A percentile compares a stretch with the other conserved stretches of the same genome.
These are phyloP conservation scores for Bombus polaris DNA, from an alignment of 1,140 invertebrate species.

Conservation along the genomic window DNA sequence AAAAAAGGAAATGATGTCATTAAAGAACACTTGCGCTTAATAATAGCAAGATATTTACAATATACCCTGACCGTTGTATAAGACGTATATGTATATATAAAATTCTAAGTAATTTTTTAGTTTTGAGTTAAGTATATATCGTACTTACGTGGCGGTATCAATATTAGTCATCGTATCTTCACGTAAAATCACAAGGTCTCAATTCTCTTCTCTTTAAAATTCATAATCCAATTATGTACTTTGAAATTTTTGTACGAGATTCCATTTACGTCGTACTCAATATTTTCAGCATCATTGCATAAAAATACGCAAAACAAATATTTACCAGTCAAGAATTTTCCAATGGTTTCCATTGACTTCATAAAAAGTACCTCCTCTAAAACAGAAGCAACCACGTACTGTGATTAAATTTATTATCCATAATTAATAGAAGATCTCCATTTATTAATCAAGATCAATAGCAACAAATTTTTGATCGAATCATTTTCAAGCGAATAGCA, in stretches of 20 bases:
- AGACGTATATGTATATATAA: not conserved
- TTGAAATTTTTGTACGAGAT: not conserved
- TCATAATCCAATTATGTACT: not conserved
- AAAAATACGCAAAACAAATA: not conserved
- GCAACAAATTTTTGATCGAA: not conserved
- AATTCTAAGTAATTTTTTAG: not conserved
- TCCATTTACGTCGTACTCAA: not conserved
- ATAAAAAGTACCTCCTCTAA: not conserved
- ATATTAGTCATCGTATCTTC: not conserved
- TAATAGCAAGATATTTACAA: not conserved
- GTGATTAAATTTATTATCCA: not conserved
- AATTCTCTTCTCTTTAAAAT: not conserved
- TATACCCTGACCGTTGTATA: too few species aligned
- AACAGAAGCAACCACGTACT: not conserved
- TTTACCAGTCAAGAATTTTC: not conserved
- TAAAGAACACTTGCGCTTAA: slow-evolving; percentile 11
- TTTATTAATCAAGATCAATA: not conserved
- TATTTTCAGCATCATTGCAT: not conserved
- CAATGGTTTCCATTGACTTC: too few species aligned
- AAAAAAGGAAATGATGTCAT: not conserved
- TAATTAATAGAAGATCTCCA: not conserved
- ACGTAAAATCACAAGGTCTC: not conserved
- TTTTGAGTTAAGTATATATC: not conserved
- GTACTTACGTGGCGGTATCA: not conserved
- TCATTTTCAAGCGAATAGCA: not conserved